phyloP scores from a whole-genome alignment of 2,797 vertebrate genomes.

The Pogonophryne albipinna region DNA sequence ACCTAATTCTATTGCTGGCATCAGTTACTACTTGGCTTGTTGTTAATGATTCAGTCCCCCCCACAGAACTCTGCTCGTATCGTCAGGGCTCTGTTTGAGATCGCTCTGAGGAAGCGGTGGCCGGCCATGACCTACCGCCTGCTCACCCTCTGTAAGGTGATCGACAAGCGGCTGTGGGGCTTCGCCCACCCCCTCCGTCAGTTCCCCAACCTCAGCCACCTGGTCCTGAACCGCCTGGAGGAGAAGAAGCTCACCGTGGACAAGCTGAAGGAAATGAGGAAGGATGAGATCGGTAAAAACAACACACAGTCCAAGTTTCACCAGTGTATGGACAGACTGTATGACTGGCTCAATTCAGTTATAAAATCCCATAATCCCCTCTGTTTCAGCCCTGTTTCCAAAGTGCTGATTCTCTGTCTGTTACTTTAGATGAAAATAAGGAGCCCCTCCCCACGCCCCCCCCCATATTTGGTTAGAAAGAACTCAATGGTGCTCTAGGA shows the following conservation, averaged over 20 bases:
- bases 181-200: constrained; percentile 95
- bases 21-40: background rate
- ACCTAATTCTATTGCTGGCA: background rate
- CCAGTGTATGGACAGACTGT: background rate
- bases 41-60: background rate
- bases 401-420: no score
- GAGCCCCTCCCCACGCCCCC: no score
- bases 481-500: no score
- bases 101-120: constrained; percentile 96
- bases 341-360: background rate
- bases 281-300: constrained; percentile 96
- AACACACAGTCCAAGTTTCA: background rate
- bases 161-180: constrained; percentile 96
- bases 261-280: constrained; percentile 97
- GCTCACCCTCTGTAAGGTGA: constrained; percentile 95
- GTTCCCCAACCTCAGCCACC: constrained; percentile 89
- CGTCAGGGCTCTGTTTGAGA: constrained; percentile 95
- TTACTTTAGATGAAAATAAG: no score
- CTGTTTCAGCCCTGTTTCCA: no score
- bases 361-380: no score
- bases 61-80: constrained; percentile 96
- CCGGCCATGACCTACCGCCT: constrained; percentile 96
- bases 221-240: constrained; percentile 91
- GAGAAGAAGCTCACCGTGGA: constrained; percentile 95
- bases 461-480: no score